Percentiles rank a stretch among this genome's conserved stretches.
These are phyloP conservation scores for Tokudaia muenninki DNA, from an alignment of 2,797 vertebrate species.

Conservation along the genomic window DNA sequence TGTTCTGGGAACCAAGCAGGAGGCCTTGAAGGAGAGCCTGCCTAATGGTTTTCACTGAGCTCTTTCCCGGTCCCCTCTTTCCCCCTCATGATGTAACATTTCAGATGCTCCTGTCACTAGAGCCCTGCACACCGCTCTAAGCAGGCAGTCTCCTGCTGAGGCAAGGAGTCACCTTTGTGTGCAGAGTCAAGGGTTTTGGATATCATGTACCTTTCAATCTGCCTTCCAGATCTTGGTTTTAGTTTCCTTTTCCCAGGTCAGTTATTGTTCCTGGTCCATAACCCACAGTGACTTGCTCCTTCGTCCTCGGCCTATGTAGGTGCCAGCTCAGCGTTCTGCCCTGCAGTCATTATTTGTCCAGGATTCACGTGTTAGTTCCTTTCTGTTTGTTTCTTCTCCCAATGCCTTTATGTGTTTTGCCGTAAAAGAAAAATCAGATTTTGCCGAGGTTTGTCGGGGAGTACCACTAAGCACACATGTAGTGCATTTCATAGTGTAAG, in stretches of 20 bases:
- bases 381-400: neutral
- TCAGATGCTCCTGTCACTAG: neutral
- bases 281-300: neutral
- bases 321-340: neutral
- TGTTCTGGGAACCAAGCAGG: neutral
- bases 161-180: neutral
- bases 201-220: neutral
- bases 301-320: neutral
- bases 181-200: neutral
- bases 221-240: neutral
- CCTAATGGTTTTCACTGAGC: neutral
- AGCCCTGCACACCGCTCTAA: neutral
- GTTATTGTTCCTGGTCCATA: neutral
- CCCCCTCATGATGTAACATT: neutral
- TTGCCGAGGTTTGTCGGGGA: neutral
- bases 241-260: neutral
- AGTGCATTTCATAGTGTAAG: neutral
- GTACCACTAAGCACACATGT: neutral
- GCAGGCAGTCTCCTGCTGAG: neutral
- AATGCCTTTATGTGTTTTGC: constrained; percentile 21
- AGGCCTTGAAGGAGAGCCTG: neutral
- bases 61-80: neutral
- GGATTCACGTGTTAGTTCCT: neutral
- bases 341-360: neutral
- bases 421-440: neutral